Base-by-base conservation (phyloP, 2,113 vertebrate species). In the Saimiri boliviensis region DNA sequence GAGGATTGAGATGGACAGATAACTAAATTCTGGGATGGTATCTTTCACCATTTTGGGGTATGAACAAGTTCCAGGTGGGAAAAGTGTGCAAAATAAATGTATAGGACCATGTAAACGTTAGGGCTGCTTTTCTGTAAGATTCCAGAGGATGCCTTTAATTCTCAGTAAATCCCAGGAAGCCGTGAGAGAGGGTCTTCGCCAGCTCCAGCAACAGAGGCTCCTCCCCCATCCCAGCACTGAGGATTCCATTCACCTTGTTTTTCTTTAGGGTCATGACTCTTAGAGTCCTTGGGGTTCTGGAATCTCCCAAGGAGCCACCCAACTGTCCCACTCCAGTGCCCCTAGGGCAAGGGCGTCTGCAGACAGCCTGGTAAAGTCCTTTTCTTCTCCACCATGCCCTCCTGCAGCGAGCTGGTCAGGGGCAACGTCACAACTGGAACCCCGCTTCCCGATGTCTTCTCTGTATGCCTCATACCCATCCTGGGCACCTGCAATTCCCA, bases 391-490 rank as follows among this genome's bases (percentile, higher is more conserved):
- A 6, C 3, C 5, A 0, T 68, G 27, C 77, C 37, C 25, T 37
- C n/a, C 73, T 70, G 84, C 1, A 84, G 60, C 80, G 6, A 60
- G 21, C 32, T 35, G 1, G 3, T 17, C 71, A n/a, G 35, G 20
- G 27, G 54, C 66, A 49, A 4, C 6, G 58, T 56, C 23, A 47
- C 40, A 37, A 1, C 8, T 11, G 56, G 40, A 71, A 20, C 42
- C 49, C 68, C 6, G 8, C 58, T 16, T 19, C 56, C 84, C 8
- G 11, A 4, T 21, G 47, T 87, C 91, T 86, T 27, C 3, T 56
- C 19, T 17, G 1, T 4, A 5, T 42, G 21, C 9, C 11, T 6
- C 8, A 6, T 47, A 10, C 3, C 3, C 0, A 30, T 13, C 58
- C 73, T 23, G 8, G 25, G 11, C 2, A 3, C 79, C 42, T 20